These are phyloP conservation scores for Microctonus aethiopoides DNA, from an alignment of 2,888 invertebrate species.

Conservation along the genomic window DNA sequence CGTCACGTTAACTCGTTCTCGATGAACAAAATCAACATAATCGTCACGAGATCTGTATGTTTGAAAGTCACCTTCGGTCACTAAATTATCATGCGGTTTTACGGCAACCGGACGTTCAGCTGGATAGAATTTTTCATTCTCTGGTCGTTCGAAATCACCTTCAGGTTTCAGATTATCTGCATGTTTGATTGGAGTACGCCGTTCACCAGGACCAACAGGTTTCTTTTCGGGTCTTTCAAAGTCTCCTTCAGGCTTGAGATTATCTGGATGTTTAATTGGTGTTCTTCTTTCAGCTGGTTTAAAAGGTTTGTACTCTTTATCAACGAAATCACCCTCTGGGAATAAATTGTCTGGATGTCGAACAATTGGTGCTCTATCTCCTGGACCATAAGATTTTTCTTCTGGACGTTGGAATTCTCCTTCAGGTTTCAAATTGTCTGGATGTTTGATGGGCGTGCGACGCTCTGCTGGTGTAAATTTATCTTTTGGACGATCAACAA, in stretches of 20 bases:
- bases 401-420: slow-evolving; percentile 61
- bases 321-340: slow-evolving; percentile 69
- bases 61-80: slow-evolving; percentile 64
- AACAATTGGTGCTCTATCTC: slow-evolving; percentile 57
- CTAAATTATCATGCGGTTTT: slow-evolving; percentile 65
- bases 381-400: slow-evolving; percentile 40
- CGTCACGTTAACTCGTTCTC: slow-evolving; percentile 66
- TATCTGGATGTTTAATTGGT: slow-evolving; percentile 69
- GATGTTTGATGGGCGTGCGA: slow-evolving; percentile 55
- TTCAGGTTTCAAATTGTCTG: slow-evolving; percentile 65
- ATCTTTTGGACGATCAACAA: slow-evolving; percentile 50
- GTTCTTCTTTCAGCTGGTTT: slow-evolving; percentile 66
- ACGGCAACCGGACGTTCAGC: slow-evolving; percentile 42
- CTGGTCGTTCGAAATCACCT: slow-evolving; percentile 70
- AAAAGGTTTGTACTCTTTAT: slow-evolving; percentile 52
- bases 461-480: slow-evolving; percentile 58
- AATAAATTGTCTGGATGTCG: slow-evolving; percentile 65
- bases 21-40: slow-evolving; percentile 68
- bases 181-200: slow-evolving; percentile 62
- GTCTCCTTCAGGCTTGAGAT: slow-evolving; percentile 69
- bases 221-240: slow-evolving; percentile 68
- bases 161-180: slow-evolving; percentile 68
- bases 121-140: slow-evolving; percentile 55
- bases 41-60: slow-evolving; percentile 45
- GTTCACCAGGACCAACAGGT: slow-evolving; percentile 50